Base-by-base conservation (phyloP, 1,140 invertebrate genomes). In the Vanessa atalanta region DNA sequence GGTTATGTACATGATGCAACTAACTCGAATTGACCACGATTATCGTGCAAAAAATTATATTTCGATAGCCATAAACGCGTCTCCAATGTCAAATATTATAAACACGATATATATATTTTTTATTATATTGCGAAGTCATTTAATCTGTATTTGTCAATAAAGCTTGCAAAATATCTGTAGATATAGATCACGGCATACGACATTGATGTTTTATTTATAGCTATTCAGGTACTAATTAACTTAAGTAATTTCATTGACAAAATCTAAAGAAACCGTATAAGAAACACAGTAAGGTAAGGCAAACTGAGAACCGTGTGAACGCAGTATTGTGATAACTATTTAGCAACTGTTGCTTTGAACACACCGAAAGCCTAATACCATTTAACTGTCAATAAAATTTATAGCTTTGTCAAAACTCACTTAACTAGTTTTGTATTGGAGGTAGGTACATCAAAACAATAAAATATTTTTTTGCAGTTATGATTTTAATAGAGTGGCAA, bases 1-100 rank as follows among this genome's bases (percentile, higher is more conserved):
- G 68, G 53, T 67, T 57, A 67, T 43, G 43, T 65, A 65, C 23
- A 64, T 77, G 76, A 69, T 63, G 77, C 73, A 78, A 78, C 57
- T 16, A 47, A 48, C 20, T 57, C 20, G 53, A 77, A 73, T 70
- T 74, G 76, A 77, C 76, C 76, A 68, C 72, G 67, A 64, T 72
- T 77, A 73, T 70, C 70, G 57, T 66, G 53, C 57, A 61, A 61
- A 61, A 31, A 66, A 47, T 1, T 55, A 65, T 66, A 53, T 57
- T 47, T 15, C 48, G 37, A 53, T 65, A 43, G 20, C 63, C 63
- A 72, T 8, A 60, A 37, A 37, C 15, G 57, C 15, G 8, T 13
- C 7, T 23, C 11, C 12, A 23, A 13, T 12, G 1, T 14, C 14
- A 23, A 12, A 2, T 55, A 0, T 55, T 20, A 23, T 16, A 9